phyloP scores from a whole-genome alignment of 2,888 invertebrate species.

The Leptogaster cylindrica region DNA sequence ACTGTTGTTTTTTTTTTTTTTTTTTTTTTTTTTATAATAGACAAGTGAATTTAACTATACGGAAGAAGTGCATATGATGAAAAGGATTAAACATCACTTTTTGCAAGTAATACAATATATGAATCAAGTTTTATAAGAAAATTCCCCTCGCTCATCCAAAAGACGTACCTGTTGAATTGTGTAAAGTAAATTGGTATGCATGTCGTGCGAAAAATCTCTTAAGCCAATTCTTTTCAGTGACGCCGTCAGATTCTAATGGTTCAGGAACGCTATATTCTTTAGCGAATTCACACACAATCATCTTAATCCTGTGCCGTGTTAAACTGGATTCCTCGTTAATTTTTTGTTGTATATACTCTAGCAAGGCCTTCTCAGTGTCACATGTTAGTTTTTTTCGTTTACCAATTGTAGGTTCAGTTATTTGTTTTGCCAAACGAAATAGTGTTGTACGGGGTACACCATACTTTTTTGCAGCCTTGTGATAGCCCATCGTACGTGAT shows the following conservation, averaged over 20 bases:
- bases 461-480: constrained; percentile 29
- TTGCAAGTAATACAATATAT: constrained; percentile 10
- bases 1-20: no score
- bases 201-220: constrained; percentile 20
- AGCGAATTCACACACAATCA: constrained; percentile 28
- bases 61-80: constrained; percentile 5
- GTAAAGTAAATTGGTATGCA: constrained; percentile 23
- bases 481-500: constrained; percentile 24
- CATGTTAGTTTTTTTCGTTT: background rate
- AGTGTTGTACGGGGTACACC: constrained; percentile 32
- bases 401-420: background rate
- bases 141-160: constrained; percentile 12
- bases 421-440: constrained; percentile 26
- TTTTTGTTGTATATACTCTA: constrained; percentile 21
- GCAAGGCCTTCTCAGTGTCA: constrained; percentile 11
- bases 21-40: no score
- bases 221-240: constrained; percentile 17
- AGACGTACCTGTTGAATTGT: constrained; percentile 32
- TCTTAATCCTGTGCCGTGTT: constrained; percentile 1
- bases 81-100: background rate
- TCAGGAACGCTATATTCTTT: background rate
- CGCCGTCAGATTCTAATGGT: constrained; percentile 6
- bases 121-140: constrained; percentile 29
- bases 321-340: constrained; percentile 4
- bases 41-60: background rate